Conservation (phyloP, 1,140 invertebrate species). For the Drosophila fuyamai region DNA sequence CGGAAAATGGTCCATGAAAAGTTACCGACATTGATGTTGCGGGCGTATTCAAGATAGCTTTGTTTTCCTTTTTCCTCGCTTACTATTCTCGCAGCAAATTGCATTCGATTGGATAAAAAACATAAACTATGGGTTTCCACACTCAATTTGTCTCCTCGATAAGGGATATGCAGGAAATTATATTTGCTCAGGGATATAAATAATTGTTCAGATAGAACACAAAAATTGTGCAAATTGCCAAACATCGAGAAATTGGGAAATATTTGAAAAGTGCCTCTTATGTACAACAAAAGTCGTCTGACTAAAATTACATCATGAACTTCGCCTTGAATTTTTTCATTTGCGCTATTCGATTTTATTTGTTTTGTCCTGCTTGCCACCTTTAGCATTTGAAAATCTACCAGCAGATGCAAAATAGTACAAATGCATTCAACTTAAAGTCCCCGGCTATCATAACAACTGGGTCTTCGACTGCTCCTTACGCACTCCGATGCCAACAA, state of each 20-base stretch:
- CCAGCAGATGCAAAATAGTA: slow-evolving; percentile 4
- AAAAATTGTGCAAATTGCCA: background rate
- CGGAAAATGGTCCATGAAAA: slow-evolving; percentile 33
- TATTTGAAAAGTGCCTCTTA: too few relatives aligned
- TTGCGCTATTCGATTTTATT: background rate
- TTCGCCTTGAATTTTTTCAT: background rate
- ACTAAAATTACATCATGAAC: background rate
- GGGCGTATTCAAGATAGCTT: slow-evolving; percentile 38
- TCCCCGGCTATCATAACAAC: slow-evolving; percentile 19
- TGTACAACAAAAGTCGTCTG: background rate
- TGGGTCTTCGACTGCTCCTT: background rate
- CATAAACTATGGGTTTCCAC: slow-evolving; percentile 27
- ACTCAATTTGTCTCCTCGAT: slow-evolving; percentile 26
- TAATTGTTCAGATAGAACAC: slow-evolving; percentile 1
- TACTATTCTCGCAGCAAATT: slow-evolving; percentile 42
- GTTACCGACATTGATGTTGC: slow-evolving; percentile 39
- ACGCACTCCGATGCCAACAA: slow-evolving; percentile 20
- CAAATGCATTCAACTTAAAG: slow-evolving; percentile 12
- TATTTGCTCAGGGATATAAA: slow-evolving; percentile 11
- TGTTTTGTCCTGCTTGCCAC: background rate
- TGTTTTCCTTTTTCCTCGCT: slow-evolving; percentile 27
- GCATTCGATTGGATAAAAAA: slow-evolving; percentile 45
- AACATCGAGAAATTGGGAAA: too few relatives aligned
- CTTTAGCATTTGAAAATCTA: background rate
- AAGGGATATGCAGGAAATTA: slow-evolving; percentile 22